phyloP scores from a whole-genome alignment of 2,797 vertebrate genomes.

The Bufotes viridis region DNA sequence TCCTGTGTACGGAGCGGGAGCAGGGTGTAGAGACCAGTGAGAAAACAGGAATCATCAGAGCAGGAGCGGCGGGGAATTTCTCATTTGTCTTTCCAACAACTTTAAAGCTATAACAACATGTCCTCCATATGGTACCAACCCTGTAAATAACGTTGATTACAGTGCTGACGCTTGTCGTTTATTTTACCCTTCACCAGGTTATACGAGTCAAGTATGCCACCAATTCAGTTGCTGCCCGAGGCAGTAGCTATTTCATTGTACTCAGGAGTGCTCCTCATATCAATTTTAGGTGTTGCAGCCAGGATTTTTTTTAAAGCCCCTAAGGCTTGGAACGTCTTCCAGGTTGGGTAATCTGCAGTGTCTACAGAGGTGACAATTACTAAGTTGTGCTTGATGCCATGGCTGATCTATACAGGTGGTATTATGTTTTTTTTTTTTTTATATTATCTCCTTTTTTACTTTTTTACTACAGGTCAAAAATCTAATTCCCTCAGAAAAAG shows the following conservation, averaged over 20 bases:
- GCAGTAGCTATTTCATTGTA: background rate
- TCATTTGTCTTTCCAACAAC: background rate
- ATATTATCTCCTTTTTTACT: slow-evolving; percentile 46
- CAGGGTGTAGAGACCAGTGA: too few relatives aligned
- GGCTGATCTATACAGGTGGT: background rate
- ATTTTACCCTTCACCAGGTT: background rate
- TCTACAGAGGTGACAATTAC: background rate
- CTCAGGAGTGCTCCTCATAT: background rate
- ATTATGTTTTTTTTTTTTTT: background rate
- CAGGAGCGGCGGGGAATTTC: background rate
- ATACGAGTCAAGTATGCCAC: background rate
- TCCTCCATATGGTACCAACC: background rate
- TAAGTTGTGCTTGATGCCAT: background rate
- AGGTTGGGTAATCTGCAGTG: background rate
- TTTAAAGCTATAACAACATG: background rate
- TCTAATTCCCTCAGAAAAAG: slow-evolving; percentile 78
- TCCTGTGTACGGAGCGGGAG: too few relatives aligned
- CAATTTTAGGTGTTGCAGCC: background rate
- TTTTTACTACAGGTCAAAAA: slow-evolving; percentile 78
- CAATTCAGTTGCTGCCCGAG: background rate
- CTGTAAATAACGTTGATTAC: background rate
- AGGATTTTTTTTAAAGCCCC: background rate
- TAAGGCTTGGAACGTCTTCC: background rate
- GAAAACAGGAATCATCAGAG: too few relatives aligned
- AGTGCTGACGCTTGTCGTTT: slow-evolving; percentile 5